These are phyloP conservation scores for Mesorhabditis spiculigera DNA, from an alignment of 2,888 invertebrate species.

Conservation along the genomic window DNA sequence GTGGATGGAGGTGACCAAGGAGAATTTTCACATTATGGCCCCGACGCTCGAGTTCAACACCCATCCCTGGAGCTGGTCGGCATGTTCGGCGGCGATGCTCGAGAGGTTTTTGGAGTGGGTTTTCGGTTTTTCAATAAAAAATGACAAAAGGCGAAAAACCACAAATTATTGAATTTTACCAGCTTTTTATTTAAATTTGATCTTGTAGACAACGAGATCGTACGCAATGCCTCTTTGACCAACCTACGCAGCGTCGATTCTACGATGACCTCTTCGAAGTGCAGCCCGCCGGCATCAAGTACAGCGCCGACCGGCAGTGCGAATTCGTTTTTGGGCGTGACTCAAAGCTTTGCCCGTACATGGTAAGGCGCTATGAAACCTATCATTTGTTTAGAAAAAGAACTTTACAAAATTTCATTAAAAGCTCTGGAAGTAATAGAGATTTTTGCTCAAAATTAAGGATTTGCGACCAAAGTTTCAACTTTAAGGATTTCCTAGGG, in stretches of 20 bases:
- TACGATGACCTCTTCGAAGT: slow-evolving; percentile 50
- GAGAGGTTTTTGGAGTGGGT: slow-evolving; percentile 58
- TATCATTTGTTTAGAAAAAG: background rate
- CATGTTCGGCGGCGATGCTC: slow-evolving; percentile 67
- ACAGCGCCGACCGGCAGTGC: slow-evolving; percentile 76
- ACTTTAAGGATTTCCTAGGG: too few species aligned
- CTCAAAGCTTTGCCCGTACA: slow-evolving; percentile 69
- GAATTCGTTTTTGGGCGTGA: slow-evolving; percentile 75
- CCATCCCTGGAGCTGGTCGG: slow-evolving; percentile 83
- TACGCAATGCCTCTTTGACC: slow-evolving; percentile 72
- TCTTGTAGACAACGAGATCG: slow-evolving; percentile 48
- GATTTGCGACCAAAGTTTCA: too few species aligned
- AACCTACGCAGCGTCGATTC: slow-evolving; percentile 62
- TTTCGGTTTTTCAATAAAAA: slow-evolving; percentile 7
- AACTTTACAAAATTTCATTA: too few species aligned
- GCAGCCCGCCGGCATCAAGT: slow-evolving; percentile 68
- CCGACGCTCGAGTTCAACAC: slow-evolving; percentile 76
- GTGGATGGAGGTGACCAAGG: slow-evolving; percentile 61
- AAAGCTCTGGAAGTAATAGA: too few species aligned
- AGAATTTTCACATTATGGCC: slow-evolving; percentile 75
- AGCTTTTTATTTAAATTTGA: background rate
- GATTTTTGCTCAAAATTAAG: too few species aligned
- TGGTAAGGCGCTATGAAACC: slow-evolving; percentile 60
- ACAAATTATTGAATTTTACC: background rate
- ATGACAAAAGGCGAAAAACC: background rate